Percentiles rank a stretch among this genome's conserved stretches.
These are phyloP conservation scores for Scortum barcoo DNA, from an alignment of 2,113 vertebrate species.

Conservation along the genomic window DNA sequence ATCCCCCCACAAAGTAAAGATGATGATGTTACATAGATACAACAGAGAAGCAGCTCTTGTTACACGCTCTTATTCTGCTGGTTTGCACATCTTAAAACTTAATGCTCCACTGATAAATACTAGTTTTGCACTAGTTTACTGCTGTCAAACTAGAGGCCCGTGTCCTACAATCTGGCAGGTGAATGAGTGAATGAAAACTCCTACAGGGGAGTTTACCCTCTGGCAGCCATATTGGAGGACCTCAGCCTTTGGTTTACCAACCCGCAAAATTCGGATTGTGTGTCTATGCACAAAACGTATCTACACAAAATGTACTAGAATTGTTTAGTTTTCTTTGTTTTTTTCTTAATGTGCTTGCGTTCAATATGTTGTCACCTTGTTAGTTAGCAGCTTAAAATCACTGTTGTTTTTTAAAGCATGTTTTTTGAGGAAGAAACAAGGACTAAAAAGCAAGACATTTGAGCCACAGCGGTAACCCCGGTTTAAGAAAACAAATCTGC, in stretches of 20 bases:
- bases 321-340: background rate
- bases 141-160: slow-evolving; percentile 23
- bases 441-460: slow-evolving; percentile 19
- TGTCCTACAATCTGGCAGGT: slow-evolving; percentile 2
- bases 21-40: background rate
- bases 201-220: background rate
- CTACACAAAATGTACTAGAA: background rate
- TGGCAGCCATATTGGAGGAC: slow-evolving; percentile 25
- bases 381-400: background rate
- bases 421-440: slow-evolving; percentile 4
- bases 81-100: slow-evolving; percentile 2
- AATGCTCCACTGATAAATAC: slow-evolving; percentile 2
- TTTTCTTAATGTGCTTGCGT: background rate
- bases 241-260: background rate
- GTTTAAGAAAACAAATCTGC: slow-evolving; percentile 44
- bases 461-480: slow-evolving; percentile 29
- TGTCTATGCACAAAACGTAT: slow-evolving; percentile 28
- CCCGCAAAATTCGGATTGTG: slow-evolving; percentile 14
- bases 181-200: background rate
- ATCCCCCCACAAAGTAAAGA: background rate
- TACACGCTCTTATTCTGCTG: background rate
- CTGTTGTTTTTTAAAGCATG: slow-evolving; percentile 1
- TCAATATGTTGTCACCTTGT: background rate
- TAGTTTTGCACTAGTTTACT: slow-evolving; percentile 15
- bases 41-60: background rate